Conservation (phyloP, 2,113 vertebrate species). For the Cynoglossus semilaevis region DNA sequence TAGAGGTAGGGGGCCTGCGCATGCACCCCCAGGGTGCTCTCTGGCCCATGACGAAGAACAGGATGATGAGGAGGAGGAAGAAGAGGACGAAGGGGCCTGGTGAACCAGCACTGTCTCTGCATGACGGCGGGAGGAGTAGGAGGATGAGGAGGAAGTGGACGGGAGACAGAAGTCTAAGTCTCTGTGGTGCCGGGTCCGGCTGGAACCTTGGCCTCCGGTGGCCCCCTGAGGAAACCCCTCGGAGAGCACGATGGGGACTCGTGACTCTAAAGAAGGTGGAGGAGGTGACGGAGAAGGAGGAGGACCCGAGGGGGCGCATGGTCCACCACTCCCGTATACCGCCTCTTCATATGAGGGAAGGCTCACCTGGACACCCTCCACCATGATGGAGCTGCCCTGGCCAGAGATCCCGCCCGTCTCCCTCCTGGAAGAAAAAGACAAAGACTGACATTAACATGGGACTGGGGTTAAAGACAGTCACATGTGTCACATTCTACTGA, state of each 20-base stretch:
- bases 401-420: constrained; percentile 89
- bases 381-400: constrained; percentile 90
- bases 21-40: constrained; percentile 77
- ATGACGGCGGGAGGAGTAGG: constrained; percentile 71
- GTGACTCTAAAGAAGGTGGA: constrained; percentile 79
- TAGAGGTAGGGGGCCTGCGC: constrained; percentile 73
- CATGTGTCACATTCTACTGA: constrained; percentile 11
- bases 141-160: constrained; percentile 82
- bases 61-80: constrained; percentile 76
- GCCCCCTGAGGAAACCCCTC: constrained; percentile 81
- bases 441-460: background rate
- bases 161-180: constrained; percentile 79
- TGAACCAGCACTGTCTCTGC: constrained; percentile 95
- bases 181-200: constrained; percentile 67
- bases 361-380: constrained; percentile 94
- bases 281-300: constrained; percentile 56
- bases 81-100: constrained; percentile 80
- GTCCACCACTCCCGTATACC: constrained; percentile 88
- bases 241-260: constrained; percentile 92
- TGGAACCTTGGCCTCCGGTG: constrained; percentile 69
- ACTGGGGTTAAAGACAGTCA: background rate
- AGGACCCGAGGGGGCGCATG: constrained; percentile 52
- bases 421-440: constrained; percentile 74
- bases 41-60: constrained; percentile 84
- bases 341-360: constrained; percentile 98